Conservation (phyloP, 2,888 invertebrate species). For the Dorcus hopei region DNA sequence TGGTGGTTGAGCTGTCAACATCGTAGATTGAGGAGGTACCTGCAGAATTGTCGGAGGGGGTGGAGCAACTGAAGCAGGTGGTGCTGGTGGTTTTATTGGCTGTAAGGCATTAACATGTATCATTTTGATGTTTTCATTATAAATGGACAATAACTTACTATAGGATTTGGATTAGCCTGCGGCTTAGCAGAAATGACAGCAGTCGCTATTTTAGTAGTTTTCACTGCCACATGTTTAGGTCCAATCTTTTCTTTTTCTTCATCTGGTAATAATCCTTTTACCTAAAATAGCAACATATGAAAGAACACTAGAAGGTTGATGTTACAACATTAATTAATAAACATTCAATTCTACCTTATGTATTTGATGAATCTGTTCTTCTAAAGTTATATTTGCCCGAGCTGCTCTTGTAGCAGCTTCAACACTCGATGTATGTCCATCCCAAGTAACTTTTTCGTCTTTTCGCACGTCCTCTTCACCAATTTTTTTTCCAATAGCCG, state of each 20-base stretch:
- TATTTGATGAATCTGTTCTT: constrained; percentile 96
- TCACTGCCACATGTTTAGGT: constrained; percentile 69
- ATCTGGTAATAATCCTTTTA: constrained; percentile 89
- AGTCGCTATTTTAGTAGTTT: constrained; percentile 40
- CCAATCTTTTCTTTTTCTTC: constrained; percentile 97
- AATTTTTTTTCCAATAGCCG: constrained; percentile 97
- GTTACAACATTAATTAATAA: neutral
- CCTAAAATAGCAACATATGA: constrained; percentile 24
- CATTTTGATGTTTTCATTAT: neutral
- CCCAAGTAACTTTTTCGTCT: constrained; percentile 95
- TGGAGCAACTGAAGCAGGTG: constrained; percentile 30
- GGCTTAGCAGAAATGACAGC: constrained; percentile 49
- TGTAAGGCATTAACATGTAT: constrained; percentile 9
- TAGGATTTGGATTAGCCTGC: constrained; percentile 33
- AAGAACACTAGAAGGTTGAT: no score
- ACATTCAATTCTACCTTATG: constrained; percentile 64
- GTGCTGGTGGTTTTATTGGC: constrained; percentile 49
- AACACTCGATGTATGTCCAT: constrained; percentile 95
- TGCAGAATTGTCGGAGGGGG: constrained; percentile 30
- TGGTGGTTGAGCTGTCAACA: constrained; percentile 52
- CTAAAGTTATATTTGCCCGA: constrained; percentile 90
- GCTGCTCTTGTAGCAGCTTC: constrained; percentile 94
- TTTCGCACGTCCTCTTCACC: constrained; percentile 81
- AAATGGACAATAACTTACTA: constrained; percentile 11
- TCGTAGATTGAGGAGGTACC: constrained; percentile 53